Base-by-base conservation (phyloP, 2,113 vertebrate genomes). In the Crotophaga sulcirostris region DNA sequence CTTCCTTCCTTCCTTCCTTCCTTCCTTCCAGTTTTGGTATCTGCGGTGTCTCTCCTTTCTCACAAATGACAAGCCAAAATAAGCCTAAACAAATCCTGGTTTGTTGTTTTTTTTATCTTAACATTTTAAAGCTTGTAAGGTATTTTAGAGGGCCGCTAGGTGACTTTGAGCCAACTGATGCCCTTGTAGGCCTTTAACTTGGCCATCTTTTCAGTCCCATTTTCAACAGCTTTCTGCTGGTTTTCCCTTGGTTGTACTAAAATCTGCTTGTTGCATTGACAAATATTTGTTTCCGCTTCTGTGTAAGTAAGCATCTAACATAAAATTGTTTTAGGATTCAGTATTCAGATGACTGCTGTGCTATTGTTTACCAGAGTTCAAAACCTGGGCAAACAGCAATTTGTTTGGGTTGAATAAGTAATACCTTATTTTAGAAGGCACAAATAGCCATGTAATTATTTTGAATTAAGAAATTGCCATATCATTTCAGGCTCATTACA, bases 371-470 rank as follows among this genome's bases (percentile, higher is more conserved):
- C 86, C 83, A 70, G 74, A 96, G 96, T 96, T 96, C 96, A 96
- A 94, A 97, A 93, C 88, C 90, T 96, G 81, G 84, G 88, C 86
- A 96, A 96, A 97, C 34, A 97, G 88, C 81, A 92, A 93, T 95
- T 97, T 97, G 86, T 92, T 96, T 95, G 86, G 90, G 90, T 91
- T 96, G 96, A 96, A 82, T 96, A 91, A 96, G 86, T 92, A 96
- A 95, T 92, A 95, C 90, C 73, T 92, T 82, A 70, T 90, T 97
- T 96, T 86, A 92, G 78, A 95, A 80, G 86, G 66, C 93, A 94
- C 60, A 96, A 94, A 97, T 96, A 95, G 63, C 94, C 97, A 78
- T 97, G 94, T 96, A 97, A 97, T 97, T 96, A 94, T 94, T 97
- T 95, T 93, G 88, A 96, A 94, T 97, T 95, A 95, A 95, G 91